Conservation (phyloP, 2,888 invertebrate genomes). For the Deroplatys truncata region DNA sequence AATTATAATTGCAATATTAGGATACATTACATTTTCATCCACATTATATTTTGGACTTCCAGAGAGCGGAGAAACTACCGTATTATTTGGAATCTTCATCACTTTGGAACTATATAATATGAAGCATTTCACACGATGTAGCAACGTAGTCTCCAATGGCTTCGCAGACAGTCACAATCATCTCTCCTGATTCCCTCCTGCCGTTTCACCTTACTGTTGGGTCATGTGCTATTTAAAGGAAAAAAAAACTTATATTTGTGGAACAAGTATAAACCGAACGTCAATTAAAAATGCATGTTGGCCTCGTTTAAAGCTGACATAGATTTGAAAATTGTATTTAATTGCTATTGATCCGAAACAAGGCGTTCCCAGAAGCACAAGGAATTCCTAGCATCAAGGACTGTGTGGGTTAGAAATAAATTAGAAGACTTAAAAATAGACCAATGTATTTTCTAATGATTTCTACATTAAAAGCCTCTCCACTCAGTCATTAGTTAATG, state of each 20-base stretch:
- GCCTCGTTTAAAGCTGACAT: not conserved
- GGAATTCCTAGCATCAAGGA: not conserved
- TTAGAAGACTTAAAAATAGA: not conserved
- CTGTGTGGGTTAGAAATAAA: not conserved
- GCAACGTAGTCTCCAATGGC: no score
- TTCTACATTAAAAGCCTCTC: not conserved
- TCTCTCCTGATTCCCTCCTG: no score
- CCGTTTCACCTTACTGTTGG: no score
- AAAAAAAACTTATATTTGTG: not conserved
- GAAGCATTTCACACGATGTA: no score
- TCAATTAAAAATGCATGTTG: not conserved
- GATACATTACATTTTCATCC: no score
- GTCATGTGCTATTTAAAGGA: no score
- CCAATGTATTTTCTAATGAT: not conserved
- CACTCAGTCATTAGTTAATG: not conserved
- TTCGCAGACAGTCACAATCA: no score
- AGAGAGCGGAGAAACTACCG: no score
- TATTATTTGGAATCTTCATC: no score
- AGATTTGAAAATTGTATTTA: not conserved
- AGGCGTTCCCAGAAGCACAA: not conserved
- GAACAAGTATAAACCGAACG: not conserved
- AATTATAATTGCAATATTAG: no score
- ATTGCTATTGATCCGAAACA: not conserved
- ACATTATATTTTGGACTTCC: no score
- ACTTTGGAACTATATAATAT: no score